Percentiles rank a stretch among this genome's conserved stretches.
These are phyloP conservation scores for Rynchops niger DNA, from an alignment of 2,113 vertebrate genomes.

Conservation along the genomic window DNA sequence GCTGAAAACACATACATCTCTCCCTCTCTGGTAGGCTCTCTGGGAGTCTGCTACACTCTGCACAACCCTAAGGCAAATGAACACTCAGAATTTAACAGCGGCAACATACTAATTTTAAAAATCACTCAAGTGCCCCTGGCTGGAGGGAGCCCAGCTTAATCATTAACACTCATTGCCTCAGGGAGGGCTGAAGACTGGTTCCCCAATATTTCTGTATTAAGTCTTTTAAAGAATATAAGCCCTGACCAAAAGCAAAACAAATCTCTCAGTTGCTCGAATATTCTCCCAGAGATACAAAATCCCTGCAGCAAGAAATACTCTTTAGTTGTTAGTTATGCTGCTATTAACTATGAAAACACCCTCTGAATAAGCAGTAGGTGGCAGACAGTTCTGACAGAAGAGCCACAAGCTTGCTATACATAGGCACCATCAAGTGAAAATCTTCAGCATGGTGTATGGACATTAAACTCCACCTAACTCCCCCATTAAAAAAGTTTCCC, in stretches of 20 bases:
- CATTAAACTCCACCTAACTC: slow-evolving; percentile 1
- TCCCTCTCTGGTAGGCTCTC: background rate
- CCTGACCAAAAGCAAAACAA: slow-evolving; percentile 14
- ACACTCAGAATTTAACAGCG: background rate
- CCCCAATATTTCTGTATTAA: slow-evolving; percentile 13
- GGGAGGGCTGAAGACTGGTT: slow-evolving; percentile 46
- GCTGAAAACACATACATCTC: background rate
- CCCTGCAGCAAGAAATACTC: slow-evolving; percentile 15
- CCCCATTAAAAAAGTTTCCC: background rate
- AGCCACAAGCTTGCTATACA: slow-evolving; percentile 15
- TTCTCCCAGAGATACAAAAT: slow-evolving; percentile 5
- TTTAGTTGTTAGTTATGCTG: slow-evolving; percentile 32
- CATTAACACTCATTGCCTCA: slow-evolving; percentile 30
- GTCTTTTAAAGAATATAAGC: slow-evolving; percentile 17
- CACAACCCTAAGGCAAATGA: background rate
- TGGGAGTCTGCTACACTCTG: background rate
- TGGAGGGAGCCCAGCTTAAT: slow-evolving; percentile 19
- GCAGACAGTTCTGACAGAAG: slow-evolving; percentile 15
- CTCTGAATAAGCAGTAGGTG: slow-evolving; percentile 44
- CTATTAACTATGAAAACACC: slow-evolving; percentile 32
- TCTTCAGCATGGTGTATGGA: background rate
- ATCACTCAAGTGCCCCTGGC: slow-evolving; percentile 15
- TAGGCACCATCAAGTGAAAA: background rate
- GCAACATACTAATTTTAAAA: slow-evolving; percentile 34
- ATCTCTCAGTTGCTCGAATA: background rate